Evolutionary conservation across 1,140 invertebrate genomes (phyloP).

Genomic region (Gryllus bimaculatus): DNA sequence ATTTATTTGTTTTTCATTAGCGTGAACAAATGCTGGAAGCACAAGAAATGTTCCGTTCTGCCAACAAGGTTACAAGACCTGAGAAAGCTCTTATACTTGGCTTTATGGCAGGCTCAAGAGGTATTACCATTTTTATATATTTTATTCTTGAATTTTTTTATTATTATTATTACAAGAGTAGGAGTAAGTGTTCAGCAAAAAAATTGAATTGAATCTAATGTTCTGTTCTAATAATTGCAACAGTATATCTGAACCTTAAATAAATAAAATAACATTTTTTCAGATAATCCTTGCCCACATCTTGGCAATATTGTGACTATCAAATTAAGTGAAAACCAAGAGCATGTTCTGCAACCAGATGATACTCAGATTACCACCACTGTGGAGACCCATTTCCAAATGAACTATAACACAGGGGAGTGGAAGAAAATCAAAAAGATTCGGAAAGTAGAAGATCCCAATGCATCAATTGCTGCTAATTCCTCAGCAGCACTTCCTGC

Average conservation of each 20-base stretch:
- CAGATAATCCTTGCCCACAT: conserved; percentile 90
- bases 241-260: too few relatives aligned
- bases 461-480: conserved; percentile 26
- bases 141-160: neutral
- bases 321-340: conserved; percentile 79
- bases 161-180: neutral
- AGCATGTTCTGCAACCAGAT: conserved; percentile 65
- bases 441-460: conserved; percentile 29
- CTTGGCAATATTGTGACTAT: conserved; percentile 88
- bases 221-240: too few relatives aligned
- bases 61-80: conserved; percentile 88
- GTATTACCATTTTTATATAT: conserved; percentile 37
- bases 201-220: too few relatives aligned
- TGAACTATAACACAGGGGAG: conserved; percentile 91
- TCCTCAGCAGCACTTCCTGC: conserved; percentile 32
- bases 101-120: conserved; percentile 93
- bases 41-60: conserved; percentile 93
- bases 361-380: conserved; percentile 63
- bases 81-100: conserved; percentile 95
- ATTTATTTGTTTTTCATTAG: neutral
- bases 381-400: conserved; percentile 90
- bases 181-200: too few relatives aligned
- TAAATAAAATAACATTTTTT: too few relatives aligned
- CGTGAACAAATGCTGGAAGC: conserved; percentile 93
- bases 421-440: conserved; percentile 88